Evolutionary conservation across 2,797 vertebrate species (phyloP).

Genomic region (Phylloscopus collybita): DNA sequence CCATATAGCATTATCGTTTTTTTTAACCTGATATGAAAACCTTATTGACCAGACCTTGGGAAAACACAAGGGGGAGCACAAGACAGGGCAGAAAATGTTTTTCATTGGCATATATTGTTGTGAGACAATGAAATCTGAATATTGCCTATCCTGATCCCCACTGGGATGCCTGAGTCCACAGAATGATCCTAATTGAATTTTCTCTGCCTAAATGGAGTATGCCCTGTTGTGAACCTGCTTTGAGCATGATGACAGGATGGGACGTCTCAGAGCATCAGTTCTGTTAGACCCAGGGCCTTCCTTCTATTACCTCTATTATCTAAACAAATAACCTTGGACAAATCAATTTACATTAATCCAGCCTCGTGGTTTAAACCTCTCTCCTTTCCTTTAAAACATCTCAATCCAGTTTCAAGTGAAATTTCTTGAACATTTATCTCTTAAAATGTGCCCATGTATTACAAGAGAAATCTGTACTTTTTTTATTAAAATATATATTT

Average conservation of each 20-base stretch:
- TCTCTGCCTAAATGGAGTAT: slow-evolving; percentile 91
- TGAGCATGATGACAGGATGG: slow-evolving; percentile 87
- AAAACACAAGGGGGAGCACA: slow-evolving; percentile 40
- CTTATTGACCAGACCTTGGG: background rate
- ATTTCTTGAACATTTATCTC: slow-evolving; percentile 40
- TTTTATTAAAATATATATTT: background rate
- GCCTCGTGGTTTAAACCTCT: slow-evolving; percentile 79
- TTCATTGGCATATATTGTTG: slow-evolving; percentile 79
- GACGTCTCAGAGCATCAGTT: slow-evolving; percentile 84
- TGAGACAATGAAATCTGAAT: slow-evolving; percentile 88
- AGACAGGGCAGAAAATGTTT: slow-evolving; percentile 41
- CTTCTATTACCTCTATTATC: slow-evolving; percentile 89
- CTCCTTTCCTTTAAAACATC: slow-evolving; percentile 75
- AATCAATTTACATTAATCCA: slow-evolving; percentile 90
- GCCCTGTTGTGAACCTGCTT: slow-evolving; percentile 90
- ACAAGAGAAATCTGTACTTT: background rate
- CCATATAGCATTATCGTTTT: background rate
- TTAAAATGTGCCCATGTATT: slow-evolving; percentile 4
- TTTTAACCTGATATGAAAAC: background rate
- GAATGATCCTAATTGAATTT: slow-evolving; percentile 94
- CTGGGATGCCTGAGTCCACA: slow-evolving; percentile 83
- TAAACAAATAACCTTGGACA: slow-evolving; percentile 90
- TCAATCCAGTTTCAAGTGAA: slow-evolving; percentile 72
- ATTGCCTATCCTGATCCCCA: slow-evolving; percentile 79
- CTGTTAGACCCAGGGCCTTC: slow-evolving; percentile 83